Percentiles rank a stretch among this genome's conserved stretches.
Evolutionary conservation across 2,797 vertebrate genomes (phyloP).

Genomic region (Merluccius polli): DNA sequence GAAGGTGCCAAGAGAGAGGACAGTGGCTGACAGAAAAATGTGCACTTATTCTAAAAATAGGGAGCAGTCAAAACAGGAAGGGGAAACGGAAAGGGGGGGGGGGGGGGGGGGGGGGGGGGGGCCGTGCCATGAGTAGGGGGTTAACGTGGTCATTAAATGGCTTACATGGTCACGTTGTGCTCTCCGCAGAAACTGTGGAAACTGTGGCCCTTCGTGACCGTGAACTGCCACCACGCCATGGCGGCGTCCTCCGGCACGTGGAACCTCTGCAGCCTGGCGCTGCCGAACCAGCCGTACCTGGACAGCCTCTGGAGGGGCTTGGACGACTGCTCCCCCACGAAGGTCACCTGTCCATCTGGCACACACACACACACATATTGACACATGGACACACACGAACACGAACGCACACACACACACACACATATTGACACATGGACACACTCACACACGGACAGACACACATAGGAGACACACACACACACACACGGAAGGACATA

Average conservation of each 20-base stretch:
- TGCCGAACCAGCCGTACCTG: conserved; percentile 89
- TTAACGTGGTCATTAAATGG: conserved; percentile 1
- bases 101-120: not conserved
- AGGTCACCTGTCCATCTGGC: conserved; percentile 67
- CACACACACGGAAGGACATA: too few species aligned
- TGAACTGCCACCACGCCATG: conserved; percentile 83
- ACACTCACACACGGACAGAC: too few species aligned
- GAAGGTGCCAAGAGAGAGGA: not conserved
- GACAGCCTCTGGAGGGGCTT: conserved; percentile 85
- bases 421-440: too few species aligned
- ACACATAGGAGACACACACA: too few species aligned
- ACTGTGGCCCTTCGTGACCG: conserved; percentile 70
- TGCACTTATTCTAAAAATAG: not conserved
- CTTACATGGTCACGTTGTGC: conserved; percentile 84
- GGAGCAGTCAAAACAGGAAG: not conserved
- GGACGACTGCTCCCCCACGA: conserved; percentile 82
- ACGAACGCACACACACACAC: too few species aligned
- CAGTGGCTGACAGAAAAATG: not conserved
- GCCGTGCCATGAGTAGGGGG: not conserved
- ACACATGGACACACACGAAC: too few species aligned
- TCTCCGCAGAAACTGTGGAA: conserved; percentile 66
- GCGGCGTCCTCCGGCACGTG: conserved; percentile 81
- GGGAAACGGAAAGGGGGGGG: not conserved
- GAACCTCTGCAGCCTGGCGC: conserved; percentile 84
- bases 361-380: not conserved